These are phyloP conservation scores for Bombus cullumanus DNA, from an alignment of 1,140 invertebrate genomes.

Conservation along the genomic window DNA sequence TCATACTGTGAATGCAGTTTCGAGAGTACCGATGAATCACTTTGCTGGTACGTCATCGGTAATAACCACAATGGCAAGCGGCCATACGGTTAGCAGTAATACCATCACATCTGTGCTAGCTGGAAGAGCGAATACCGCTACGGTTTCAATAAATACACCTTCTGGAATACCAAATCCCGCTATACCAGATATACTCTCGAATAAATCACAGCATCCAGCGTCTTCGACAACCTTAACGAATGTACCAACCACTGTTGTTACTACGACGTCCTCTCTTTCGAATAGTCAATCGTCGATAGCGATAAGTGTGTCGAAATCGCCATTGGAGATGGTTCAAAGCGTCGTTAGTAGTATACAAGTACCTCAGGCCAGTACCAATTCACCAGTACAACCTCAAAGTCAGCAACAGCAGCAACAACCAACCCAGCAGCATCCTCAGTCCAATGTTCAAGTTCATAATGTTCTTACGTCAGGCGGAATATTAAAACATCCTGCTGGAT, in stretches of 20 bases:
- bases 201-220: slow-evolving; percentile 70
- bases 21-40: slow-evolving; percentile 73
- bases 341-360: slow-evolving; percentile 90
- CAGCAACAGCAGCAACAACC: slow-evolving; percentile 62
- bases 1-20: slow-evolving; percentile 75
- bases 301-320: slow-evolving; percentile 86
- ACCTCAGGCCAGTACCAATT: slow-evolving; percentile 80
- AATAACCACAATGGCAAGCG: slow-evolving; percentile 89
- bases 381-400: slow-evolving; percentile 67
- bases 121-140: slow-evolving; percentile 89
- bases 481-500: slow-evolving; percentile 81
- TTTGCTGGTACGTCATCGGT: slow-evolving; percentile 78
- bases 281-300: slow-evolving; percentile 68
- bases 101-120: slow-evolving; percentile 90
- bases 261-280: slow-evolving; percentile 62
- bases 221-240: slow-evolving; percentile 58
- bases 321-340: slow-evolving; percentile 91
- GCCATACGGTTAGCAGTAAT: slow-evolving; percentile 88
- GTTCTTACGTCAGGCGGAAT: slow-evolving; percentile 78
- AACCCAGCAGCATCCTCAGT: slow-evolving; percentile 64
- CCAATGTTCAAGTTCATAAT: slow-evolving; percentile 77
- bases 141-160: slow-evolving; percentile 88
- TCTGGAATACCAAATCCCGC: slow-evolving; percentile 78
- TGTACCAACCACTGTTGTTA: slow-evolving; percentile 70
- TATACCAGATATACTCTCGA: slow-evolving; percentile 74